Percentiles rank a stretch among this genome's conserved stretches.
Conservation (phyloP, 2,888 invertebrate species). For the Cryptocheilus praepositus region DNA sequence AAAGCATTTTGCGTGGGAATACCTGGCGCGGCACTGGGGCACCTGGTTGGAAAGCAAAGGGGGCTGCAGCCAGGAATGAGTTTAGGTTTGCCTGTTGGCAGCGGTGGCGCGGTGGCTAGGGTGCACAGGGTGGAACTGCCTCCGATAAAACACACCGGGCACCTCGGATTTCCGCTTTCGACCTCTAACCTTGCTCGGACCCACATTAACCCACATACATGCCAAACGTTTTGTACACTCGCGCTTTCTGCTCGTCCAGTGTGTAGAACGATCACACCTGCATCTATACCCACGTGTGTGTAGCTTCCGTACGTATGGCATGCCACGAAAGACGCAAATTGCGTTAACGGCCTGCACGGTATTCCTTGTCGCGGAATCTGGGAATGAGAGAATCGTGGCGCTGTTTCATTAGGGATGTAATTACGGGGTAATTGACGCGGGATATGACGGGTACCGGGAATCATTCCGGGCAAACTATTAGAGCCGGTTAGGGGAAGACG, state of each 20-base stretch:
- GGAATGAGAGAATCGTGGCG: no score
- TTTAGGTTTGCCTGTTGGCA: not conserved
- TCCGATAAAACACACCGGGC: slow-evolving; percentile 39
- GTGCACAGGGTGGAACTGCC: slow-evolving; percentile 1
- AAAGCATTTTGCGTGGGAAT: not conserved
- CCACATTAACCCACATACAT: slow-evolving; percentile 45
- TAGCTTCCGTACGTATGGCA: slow-evolving; percentile 1
- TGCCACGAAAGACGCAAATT: no score
- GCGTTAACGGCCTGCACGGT: no score
- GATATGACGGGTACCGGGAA: no score
- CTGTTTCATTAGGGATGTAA: no score
- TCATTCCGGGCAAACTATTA: no score
- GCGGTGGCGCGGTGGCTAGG: not conserved
- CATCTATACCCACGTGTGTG: no score
- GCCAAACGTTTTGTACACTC: slow-evolving; percentile 9
- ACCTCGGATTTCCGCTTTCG: slow-evolving; percentile 35
- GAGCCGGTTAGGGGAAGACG: no score
- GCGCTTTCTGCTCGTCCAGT: slow-evolving; percentile 2
- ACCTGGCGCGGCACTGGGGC: slow-evolving; percentile 1
- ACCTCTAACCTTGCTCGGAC: slow-evolving; percentile 23
- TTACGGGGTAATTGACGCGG: no score
- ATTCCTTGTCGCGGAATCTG: no score
- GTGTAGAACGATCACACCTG: not conserved
- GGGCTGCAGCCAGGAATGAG: not conserved
- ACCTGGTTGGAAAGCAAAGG: slow-evolving; percentile 3